phyloP scores from a whole-genome alignment of 2,113 vertebrate species.

The Onychorhynchus coronatus region DNA sequence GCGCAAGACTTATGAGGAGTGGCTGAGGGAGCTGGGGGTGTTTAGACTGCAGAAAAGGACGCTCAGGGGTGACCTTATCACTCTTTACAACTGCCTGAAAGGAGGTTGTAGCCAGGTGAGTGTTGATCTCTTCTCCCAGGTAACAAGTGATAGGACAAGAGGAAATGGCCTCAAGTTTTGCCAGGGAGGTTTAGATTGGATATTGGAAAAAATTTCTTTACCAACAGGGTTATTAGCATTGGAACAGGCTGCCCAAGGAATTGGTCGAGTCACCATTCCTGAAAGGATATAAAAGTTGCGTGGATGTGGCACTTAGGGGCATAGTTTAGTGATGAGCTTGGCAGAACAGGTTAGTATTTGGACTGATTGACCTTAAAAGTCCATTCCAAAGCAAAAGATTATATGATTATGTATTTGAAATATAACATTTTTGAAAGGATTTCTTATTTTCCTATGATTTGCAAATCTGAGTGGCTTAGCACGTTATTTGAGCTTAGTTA shows the following conservation, averaged over 20 bases:
- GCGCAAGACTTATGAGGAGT: too few species aligned
- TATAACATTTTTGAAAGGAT: neutral
- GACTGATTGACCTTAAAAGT: neutral
- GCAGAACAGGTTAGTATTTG: neutral
- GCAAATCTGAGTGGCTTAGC: neutral
- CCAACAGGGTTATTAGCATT: neutral
- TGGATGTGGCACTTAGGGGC: neutral
- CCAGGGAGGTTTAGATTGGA: neutral
- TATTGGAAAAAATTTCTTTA: neutral
- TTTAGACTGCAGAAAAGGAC: neutral
- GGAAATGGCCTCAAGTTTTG: neutral
- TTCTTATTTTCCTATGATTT: neutral
- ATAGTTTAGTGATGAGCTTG: neutral
- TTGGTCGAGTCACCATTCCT: neutral
- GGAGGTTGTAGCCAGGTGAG: accelerated
- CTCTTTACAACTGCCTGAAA: neutral
- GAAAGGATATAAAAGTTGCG: neutral
- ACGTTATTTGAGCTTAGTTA: neutral
- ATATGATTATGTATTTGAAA: neutral
- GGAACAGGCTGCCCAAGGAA: too few species aligned
- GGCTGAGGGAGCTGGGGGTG: neutral
- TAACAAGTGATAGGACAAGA: neutral
- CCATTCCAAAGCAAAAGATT: neutral
- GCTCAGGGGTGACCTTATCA: neutral
- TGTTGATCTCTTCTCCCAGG: accelerated